Evolutionary conservation across 1,140 invertebrate species (phyloP), one percentile per base, ranked within the genome.

Genomic region (Apis laboriosa): DNA sequence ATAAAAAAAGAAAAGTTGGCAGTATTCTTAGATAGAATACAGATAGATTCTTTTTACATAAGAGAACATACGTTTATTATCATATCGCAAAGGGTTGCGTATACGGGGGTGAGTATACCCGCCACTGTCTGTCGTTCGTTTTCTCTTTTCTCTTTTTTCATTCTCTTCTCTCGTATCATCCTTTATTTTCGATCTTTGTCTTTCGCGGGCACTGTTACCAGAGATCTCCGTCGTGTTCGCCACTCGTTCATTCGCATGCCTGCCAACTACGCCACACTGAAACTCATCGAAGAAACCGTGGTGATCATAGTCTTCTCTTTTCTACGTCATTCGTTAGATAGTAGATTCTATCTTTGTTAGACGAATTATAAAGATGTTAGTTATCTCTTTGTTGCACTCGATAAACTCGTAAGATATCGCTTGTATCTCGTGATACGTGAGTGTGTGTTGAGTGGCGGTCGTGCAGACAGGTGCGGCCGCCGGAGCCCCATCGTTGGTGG

Each of bases 391-490:
- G 70, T 84, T 78, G 67, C 43, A 49, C 67, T 55, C 63, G n/a
- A 34, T 60, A 60, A n/a, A 49, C 24, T 78, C 76, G 76, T 63
- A 51, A 55, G 77, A 68, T 81, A 74, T 76, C 55, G 58, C 56
- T 24, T 49, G 34, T 70, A 34, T 28, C 19, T 9, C 15, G 43
- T 68, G 67, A 64, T 67, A 73, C 5, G 66, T 75, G 64, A 66
- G 71, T 56, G 63, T 88, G 82, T 84, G 80, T 86, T 89, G 85
- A 84, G 84, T 74, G 84, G 83, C 83, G 83, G 86, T 58, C 77
- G 77, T 68, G 80, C 85, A 87, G 88, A 87, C 87, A 78, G 90
- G 74, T 87, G 88, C 90, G 91, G 89, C 92, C 90, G 91, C 88
- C 77, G 90, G 89, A 91, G 90, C 91, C 91, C 90, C 90, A 84